Evolutionary conservation across 2,888 invertebrate species (phyloP), one percentile per base, ranked within the genome.

Genomic region (Athalia circularis): DNA sequence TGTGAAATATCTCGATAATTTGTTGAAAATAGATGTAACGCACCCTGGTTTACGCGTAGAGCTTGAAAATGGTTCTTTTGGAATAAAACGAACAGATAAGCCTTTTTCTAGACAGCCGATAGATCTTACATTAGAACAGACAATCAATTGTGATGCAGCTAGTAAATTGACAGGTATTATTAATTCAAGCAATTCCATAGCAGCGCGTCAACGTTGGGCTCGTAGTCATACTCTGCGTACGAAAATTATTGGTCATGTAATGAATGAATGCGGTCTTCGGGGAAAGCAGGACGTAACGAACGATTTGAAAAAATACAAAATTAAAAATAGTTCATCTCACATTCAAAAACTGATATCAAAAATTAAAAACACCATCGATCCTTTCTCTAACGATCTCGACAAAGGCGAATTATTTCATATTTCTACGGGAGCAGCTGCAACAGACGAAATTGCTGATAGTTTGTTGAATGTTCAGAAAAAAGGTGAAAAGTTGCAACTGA

Each of bases 1-100:
- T 9, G 83, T 86, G 5, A 81, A 79, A 80, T 89, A 88, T 77
- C 75, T 76, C 47, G 82, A 83, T 52, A 89, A 88, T 81, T 84
- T 89, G 67, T 65, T 80, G 9, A 87, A 85, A 6, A 82, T 88
- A 6, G 82, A 81, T 48, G 78, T 84, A 70, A 87, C 87, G 61
- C 87, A 88, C 83, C 85, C 86, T 74, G 85, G 81, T 67, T 82
- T 88, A 70, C 48, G 76, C 9, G 77, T 81, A 62, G 80, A 83
- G 61, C 81, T 88, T 13, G 65, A 82, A 81, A 80, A 81, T 48
- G 86, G 88, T 5, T 84, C 45, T 3, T 86, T 88, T 80, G 85
- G 87, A 11, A 83, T 89, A 64, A 83, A 82, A 84, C 79, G 88
- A 79, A 89, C 88, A 7, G 13, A 45, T 4, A 80, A 84, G 68